Evolutionary conservation across 2,888 invertebrate species (phyloP).

Genomic region (Exocentrus adspersus): DNA sequence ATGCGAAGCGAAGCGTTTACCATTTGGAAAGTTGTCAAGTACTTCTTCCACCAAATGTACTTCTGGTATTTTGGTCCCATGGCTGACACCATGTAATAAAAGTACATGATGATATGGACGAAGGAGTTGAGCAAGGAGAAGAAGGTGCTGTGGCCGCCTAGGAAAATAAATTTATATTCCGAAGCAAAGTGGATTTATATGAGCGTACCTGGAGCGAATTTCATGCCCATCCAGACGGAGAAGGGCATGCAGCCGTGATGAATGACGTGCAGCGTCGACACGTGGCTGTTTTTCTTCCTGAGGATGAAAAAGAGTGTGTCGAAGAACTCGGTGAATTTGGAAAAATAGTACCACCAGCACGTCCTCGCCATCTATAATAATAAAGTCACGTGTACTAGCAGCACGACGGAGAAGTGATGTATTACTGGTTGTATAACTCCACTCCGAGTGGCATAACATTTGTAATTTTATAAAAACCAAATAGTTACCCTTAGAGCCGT

Average conservation of each 20-base stretch:
- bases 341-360: conserved; percentile 95
- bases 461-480: conserved; percentile 2
- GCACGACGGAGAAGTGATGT: too few relatives aligned
- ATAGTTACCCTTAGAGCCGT: conserved; percentile 74
- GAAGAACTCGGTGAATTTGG: conserved; percentile 93
- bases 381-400: too few relatives aligned
- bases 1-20: conserved; percentile 65
- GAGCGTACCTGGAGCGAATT: conserved; percentile 95
- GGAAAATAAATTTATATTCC: conserved; percentile 42
- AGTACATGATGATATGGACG: conserved; percentile 97
- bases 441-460: too few relatives aligned
- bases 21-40: conserved; percentile 95
- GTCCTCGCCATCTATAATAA: conserved; percentile 76
- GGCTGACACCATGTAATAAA: conserved; percentile 95
- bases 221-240: conserved; percentile 94
- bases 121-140: conserved; percentile 94
- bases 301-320: conserved; percentile 96
- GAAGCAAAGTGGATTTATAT: background rate
- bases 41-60: conserved; percentile 98
- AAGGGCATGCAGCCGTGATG: conserved; percentile 97
- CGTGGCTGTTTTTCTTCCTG: conserved; percentile 92
- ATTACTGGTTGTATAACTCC: too few relatives aligned
- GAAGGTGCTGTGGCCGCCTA: conserved; percentile 97
- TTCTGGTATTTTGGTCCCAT: conserved; percentile 94
- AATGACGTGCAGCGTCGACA: conserved; percentile 91